phyloP scores from a whole-genome alignment of 2,113 vertebrate genomes.

The Halichoerus grypus region DNA sequence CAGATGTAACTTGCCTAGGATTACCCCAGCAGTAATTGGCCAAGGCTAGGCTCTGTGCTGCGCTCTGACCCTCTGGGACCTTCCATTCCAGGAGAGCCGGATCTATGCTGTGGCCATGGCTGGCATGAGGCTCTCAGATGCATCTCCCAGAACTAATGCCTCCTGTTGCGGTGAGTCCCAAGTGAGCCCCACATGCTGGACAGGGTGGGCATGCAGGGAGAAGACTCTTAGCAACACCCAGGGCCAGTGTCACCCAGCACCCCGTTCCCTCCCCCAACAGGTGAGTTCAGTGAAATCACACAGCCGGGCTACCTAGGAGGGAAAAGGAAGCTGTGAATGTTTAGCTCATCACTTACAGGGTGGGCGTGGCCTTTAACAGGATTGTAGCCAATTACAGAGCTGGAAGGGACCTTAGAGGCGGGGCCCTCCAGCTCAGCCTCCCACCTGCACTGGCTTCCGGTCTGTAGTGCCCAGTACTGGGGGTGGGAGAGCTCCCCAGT shows the following conservation, averaged over 20 bases:
- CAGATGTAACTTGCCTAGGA: background rate
- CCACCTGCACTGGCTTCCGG: background rate
- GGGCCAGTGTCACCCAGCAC: background rate
- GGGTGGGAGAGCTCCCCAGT: background rate
- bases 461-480: background rate
- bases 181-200: background rate
- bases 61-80: background rate
- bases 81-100: slow-evolving; percentile 93
- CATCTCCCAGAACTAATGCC: slow-evolving; percentile 54
- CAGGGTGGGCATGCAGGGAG: background rate
- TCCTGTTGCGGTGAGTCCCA: slow-evolving; percentile 65
- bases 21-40: background rate
- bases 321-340: background rate
- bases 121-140: slow-evolving; percentile 95
- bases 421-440: background rate
- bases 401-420: background rate
- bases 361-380: background rate
- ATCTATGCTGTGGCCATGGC: slow-evolving; percentile 98
- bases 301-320: background rate
- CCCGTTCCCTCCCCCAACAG: background rate
- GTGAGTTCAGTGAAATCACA: background rate
- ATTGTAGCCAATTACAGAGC: background rate
- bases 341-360: background rate
- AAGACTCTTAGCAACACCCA: background rate
- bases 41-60: too few relatives aligned